phyloP scores from a whole-genome alignment of 2,888 invertebrate species.

The Drosophila birchii region DNA sequence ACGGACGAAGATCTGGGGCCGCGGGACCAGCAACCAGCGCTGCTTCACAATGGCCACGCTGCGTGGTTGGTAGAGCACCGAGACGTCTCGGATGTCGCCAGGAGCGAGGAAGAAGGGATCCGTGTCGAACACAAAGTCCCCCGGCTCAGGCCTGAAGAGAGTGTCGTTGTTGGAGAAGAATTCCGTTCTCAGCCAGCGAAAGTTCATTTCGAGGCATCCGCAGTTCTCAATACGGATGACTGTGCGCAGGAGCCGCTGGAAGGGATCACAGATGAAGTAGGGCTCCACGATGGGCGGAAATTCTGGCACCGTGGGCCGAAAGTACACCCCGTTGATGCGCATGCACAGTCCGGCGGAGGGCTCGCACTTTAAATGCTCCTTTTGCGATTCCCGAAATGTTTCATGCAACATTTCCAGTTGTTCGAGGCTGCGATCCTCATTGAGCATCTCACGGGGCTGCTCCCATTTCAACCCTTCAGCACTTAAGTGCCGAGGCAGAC shows the following conservation, averaged over 20 bases:
- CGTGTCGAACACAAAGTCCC: conserved; percentile 74
- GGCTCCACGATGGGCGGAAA: conserved; percentile 58
- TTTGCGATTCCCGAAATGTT: neutral
- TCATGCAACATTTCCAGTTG: too few relatives aligned
- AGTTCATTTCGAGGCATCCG: conserved; percentile 55
- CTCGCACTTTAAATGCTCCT: neutral
- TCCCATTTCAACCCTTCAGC: neutral
- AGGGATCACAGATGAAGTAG: conserved; percentile 71
- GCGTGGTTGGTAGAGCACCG: conserved; percentile 68
- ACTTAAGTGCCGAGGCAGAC: neutral
- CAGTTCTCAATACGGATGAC: conserved; percentile 73
- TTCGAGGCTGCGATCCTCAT: neutral
- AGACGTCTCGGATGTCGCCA: conserved; percentile 59
- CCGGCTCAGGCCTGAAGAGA: conserved; percentile 37
- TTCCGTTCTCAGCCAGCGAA: conserved; percentile 60
- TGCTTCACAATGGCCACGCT: conserved; percentile 69
- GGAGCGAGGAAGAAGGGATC: conserved; percentile 60
- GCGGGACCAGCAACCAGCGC: conserved; percentile 70
- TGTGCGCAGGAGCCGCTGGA: conserved; percentile 57
- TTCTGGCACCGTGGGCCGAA: conserved; percentile 36
- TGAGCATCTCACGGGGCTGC: neutral
- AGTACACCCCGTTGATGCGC: conserved; percentile 57
- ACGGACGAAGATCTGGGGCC: conserved; percentile 62
- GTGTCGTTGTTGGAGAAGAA: conserved; percentile 61
- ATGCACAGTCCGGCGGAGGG: conserved; percentile 17